phyloP scores from a whole-genome alignment of 1,140 invertebrate genomes.

The Orchesella cincta region DNA sequence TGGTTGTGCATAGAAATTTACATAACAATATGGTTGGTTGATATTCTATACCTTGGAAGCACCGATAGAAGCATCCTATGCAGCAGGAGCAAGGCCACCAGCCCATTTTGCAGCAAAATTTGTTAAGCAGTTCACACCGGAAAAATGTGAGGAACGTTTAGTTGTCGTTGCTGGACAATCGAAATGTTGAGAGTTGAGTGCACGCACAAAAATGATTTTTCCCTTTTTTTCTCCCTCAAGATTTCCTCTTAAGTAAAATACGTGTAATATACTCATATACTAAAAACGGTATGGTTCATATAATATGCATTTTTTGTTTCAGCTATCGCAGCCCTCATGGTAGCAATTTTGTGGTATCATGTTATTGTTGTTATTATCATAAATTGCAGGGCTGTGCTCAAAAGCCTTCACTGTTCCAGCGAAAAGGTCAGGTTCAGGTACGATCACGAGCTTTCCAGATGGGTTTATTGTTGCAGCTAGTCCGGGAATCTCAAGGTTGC shows the following conservation, averaged over 20 bases:
- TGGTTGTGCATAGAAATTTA: not conserved
- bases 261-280: too few relatives aligned
- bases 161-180: too few relatives aligned
- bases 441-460: not conserved
- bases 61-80: slow-evolving; percentile 10
- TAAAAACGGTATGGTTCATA: too few relatives aligned
- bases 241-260: not conserved
- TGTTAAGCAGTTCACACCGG: not conserved
- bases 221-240: not conserved
- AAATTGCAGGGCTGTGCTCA: not conserved
- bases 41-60: slow-evolving; percentile 15
- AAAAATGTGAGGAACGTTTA: not conserved
- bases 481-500: not conserved
- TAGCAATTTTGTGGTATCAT: not conserved
- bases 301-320: not conserved
- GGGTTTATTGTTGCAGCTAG: not conserved
- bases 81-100: slow-evolving; percentile 29
- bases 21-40: not conserved
- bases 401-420: not conserved
- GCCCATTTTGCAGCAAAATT: slow-evolving; percentile 14
- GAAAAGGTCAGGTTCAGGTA: slow-evolving; percentile 20
- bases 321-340: not conserved
- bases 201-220: not conserved
- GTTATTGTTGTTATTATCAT: not conserved
- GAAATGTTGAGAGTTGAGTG: too few relatives aligned